Base-by-base conservation (phyloP, 2,888 invertebrate species). In the Calephelis perditalis region DNA sequence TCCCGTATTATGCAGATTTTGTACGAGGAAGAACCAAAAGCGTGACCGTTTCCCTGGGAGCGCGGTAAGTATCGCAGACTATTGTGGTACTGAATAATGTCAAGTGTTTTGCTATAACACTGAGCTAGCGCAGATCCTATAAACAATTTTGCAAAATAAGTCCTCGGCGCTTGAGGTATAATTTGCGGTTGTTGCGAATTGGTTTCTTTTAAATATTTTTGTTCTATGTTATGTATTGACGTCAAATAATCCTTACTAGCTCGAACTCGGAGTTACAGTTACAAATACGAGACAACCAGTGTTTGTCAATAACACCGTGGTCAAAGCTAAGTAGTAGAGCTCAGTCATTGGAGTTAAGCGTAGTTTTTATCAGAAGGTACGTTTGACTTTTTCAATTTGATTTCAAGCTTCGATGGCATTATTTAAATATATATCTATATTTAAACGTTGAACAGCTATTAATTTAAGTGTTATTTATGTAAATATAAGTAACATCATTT, bases 121-220 rank as follows among this genome's bases (percentile, higher is more conserved):
- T 69, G 75, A 73, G 74, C 73, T 70, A 71, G 74, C 74, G 73
- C 75, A 71, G 72, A 70, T 75, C 77, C 80, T 80, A 83, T 83
- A 83, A 83, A 85, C 83, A 78, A 82, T 82, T 84, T 84, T 75
- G 76, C 75, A 76, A 82, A 85, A 85, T 85, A 85, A 83, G 86
- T 85, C 76, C 79, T 72, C 68, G 66, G 73, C 68, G 75, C 73
- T 68, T 68, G 71, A 70, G 69, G 69, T 69, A 67, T 75, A 63
- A 67, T 59, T 64, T 76, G 45, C 11, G 65, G 15, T 40, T 46
- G 11, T 1, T 10, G 61, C 57, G 65, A 57, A 79, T 66, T 83
- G 82, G 76, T 11, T 7, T 40, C 5, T 45, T 8, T 7, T 3
- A 6, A 8, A 4, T 40, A 40, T 40, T 40, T 40, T 40, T 40